These are phyloP conservation scores for Vidua chalybeata DNA, from an alignment of 2,113 vertebrate species.

Conservation along the genomic window DNA sequence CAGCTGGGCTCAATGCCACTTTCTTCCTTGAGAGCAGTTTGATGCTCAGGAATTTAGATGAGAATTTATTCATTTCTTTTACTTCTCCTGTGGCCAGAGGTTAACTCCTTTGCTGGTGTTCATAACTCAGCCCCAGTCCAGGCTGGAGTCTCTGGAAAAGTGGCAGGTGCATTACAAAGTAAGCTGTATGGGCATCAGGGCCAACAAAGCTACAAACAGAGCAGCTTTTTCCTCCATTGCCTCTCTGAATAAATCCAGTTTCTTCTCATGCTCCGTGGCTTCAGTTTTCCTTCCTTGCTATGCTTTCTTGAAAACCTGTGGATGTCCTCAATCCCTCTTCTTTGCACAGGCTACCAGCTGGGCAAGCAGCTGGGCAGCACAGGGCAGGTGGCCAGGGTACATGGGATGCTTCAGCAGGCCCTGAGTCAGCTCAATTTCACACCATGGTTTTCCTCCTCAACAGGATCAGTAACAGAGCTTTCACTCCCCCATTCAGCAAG, in stretches of 20 bases:
- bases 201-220: not conserved
- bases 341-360: not conserved
- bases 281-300: not conserved
- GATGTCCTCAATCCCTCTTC: not conserved
- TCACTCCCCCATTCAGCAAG: not conserved
- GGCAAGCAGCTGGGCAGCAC: not conserved
- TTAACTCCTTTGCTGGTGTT: not conserved
- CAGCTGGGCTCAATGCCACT: not conserved
- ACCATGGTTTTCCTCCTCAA: not conserved
- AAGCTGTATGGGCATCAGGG: not conserved
- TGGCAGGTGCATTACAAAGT: not conserved
- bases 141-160: not conserved
- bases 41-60: not conserved
- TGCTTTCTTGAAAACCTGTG: not conserved
- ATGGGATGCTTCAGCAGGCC: not conserved
- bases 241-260: not conserved
- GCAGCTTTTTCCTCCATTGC: rapidly evolving
- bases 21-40: not conserved
- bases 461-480: not conserved
- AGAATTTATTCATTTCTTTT: not conserved
- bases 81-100: not conserved
- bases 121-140: not conserved
- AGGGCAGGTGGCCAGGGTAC: not conserved
- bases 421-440: not conserved
- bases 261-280: not conserved